Conservation (phyloP, 2,888 invertebrate species). For the Penaeus monodon region DNA sequence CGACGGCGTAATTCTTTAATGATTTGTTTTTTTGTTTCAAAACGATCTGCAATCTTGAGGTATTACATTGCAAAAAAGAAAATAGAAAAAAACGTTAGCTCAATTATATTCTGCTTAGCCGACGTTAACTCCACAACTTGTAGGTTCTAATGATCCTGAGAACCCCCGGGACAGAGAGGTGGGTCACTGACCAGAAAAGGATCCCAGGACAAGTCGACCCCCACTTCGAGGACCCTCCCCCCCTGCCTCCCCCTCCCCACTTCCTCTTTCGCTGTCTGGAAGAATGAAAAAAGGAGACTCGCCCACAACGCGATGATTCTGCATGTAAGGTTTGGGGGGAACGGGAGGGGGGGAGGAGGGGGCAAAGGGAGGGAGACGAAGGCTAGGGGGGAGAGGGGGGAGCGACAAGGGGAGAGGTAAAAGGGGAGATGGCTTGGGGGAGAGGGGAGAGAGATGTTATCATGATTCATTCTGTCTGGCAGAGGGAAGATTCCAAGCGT, state of each 20-base stretch:
- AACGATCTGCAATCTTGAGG: no score
- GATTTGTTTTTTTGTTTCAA: no score
- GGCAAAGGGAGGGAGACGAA: not conserved
- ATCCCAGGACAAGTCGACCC: conserved; percentile 4
- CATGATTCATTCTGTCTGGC: no score
- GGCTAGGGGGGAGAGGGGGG: not conserved
- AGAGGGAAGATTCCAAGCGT: no score
- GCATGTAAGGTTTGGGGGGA: not conserved
- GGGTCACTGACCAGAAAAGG: conserved; percentile 9
- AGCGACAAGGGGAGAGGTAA: not conserved
- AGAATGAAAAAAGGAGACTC: not conserved
- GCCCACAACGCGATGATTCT: not conserved
- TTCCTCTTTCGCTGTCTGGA: not conserved
- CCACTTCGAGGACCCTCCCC: not conserved
- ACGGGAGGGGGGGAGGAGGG: not conserved
- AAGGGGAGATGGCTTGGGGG: not conserved
- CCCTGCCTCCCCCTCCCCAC: not conserved
- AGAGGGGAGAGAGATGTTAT: not conserved
- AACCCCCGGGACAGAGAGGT: not conserved
- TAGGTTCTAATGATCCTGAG: not conserved
- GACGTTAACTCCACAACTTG: not conserved
- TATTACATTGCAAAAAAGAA: no score
- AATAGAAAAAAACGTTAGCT: no score
- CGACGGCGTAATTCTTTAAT: no score
- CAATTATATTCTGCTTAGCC: no score